Percentiles rank a stretch among this genome's conserved stretches.
These are phyloP conservation scores for Uloborus diversus DNA, from an alignment of 1,140 invertebrate species.

Conservation along the genomic window DNA sequence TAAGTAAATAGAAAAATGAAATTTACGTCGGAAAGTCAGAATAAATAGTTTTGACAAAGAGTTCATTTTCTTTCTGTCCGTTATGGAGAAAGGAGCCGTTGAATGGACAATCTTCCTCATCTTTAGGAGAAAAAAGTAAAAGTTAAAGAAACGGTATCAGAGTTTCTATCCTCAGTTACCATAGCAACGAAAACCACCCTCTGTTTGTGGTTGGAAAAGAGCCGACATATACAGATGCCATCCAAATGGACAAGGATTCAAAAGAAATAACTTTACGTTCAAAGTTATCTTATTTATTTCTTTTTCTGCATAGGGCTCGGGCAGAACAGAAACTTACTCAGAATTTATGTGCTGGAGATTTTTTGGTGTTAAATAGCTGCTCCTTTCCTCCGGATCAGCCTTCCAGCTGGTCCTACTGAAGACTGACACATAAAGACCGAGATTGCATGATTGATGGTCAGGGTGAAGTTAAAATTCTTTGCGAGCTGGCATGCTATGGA, in stretches of 20 bases:
- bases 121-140: constrained; percentile 12
- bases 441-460: constrained; percentile 32
- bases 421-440: constrained; percentile 39
- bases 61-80: constrained; percentile 14
- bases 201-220: constrained; percentile 47
- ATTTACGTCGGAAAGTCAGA: constrained; percentile 8
- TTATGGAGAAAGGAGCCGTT: constrained; percentile 23
- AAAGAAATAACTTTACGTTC: constrained; percentile 50
- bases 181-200: constrained; percentile 45
- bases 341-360: constrained; percentile 48
- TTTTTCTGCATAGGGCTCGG: not conserved
- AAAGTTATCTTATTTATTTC: constrained; percentile 30
- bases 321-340: constrained; percentile 28
- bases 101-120: constrained; percentile 36
- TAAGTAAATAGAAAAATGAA: not conserved
- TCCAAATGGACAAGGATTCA: constrained; percentile 51
- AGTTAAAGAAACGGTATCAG: constrained; percentile 33
- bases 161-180: constrained; percentile 2
- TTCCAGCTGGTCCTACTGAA: constrained; percentile 32
- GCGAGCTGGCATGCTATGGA: constrained; percentile 13
- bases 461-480: constrained; percentile 24
- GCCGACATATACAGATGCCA: constrained; percentile 47
- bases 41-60: constrained; percentile 14
- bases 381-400: constrained; percentile 23
- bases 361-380: constrained; percentile 48